These are phyloP conservation scores for Aphelenchoides avenae DNA, from an alignment of 1,140 invertebrate species.

Conservation along the genomic window DNA sequence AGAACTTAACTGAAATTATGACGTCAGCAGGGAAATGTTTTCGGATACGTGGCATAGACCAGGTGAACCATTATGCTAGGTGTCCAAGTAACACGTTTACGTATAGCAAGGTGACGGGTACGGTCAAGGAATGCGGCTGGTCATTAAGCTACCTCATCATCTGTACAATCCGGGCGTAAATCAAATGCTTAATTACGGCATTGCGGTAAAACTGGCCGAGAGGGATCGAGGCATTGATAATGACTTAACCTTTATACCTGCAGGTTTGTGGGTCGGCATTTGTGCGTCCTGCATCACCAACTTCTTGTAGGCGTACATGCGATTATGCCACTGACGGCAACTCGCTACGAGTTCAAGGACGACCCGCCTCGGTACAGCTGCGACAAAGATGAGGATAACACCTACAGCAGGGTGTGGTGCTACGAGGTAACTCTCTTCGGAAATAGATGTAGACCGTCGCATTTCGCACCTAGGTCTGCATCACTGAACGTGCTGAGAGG, in stretches of 20 bases:
- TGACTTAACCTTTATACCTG: conserved; percentile 45
- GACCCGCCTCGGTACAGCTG: conserved; percentile 49
- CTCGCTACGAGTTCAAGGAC: conserved; percentile 52
- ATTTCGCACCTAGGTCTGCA: conserved; percentile 29
- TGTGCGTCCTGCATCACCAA: neutral
- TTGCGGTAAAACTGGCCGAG: conserved; percentile 47
- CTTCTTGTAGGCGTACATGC: conserved; percentile 42
- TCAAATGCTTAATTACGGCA: conserved; percentile 53
- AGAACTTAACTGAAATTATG: conserved; percentile 47
- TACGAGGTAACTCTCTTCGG: conserved; percentile 36
- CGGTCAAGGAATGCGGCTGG: conserved; percentile 37
- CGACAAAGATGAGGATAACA: conserved; percentile 27
- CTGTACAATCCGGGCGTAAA: conserved; percentile 47
- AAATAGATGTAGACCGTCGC: too few species aligned
- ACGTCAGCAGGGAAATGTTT: conserved; percentile 50
- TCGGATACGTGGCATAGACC: conserved; percentile 31
- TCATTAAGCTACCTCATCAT: conserved; percentile 41
- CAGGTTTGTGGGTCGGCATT: conserved; percentile 16
- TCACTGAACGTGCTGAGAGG: conserved; percentile 36
- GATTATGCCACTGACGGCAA: conserved; percentile 48
- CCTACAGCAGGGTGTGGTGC: conserved; percentile 48
- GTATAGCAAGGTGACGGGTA: conserved; percentile 34
- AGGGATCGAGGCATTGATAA: conserved; percentile 46
- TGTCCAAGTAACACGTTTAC: too few species aligned
- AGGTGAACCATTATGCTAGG: conserved; percentile 16